Evolutionary conservation across 2,113 vertebrate genomes (phyloP).

Genomic region (Dissostichus mawsoni): DNA sequence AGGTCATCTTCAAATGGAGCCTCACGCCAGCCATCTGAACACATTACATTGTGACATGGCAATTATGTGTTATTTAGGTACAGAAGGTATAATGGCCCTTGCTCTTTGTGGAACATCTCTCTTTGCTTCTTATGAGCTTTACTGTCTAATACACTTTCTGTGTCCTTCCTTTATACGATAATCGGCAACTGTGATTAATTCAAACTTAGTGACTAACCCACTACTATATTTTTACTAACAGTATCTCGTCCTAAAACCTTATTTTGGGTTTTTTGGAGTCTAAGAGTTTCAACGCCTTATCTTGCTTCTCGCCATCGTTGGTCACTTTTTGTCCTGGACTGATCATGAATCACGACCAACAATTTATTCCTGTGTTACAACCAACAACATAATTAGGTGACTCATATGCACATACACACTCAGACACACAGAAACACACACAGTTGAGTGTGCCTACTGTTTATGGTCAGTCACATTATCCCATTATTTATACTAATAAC

Average conservation of each 20-base stretch:
- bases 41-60: constrained; percentile 64
- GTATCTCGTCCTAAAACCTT: not conserved
- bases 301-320: not conserved
- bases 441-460: not conserved
- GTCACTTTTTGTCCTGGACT: not conserved
- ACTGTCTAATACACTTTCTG: constrained; percentile 1
- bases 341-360: constrained; percentile 36
- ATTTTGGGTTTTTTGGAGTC: not conserved
- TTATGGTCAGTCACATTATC: not conserved
- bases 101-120: constrained; percentile 72
- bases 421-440: constrained; percentile 5
- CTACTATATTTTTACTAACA: not conserved
- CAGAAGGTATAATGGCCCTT: constrained; percentile 73
- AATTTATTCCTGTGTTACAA: constrained; percentile 25
- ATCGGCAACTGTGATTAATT: constrained; percentile 5
- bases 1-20: constrained; percentile 76
- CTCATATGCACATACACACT: constrained; percentile 13
- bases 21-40: constrained; percentile 70
- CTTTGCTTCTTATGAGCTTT: constrained; percentile 66
- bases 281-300: not conserved
- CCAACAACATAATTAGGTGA: constrained; percentile 37
- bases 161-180: constrained; percentile 15
- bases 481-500: not conserved
- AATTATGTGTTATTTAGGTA: constrained; percentile 83
- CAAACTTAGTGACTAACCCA: not conserved